phyloP scores from a whole-genome alignment of 2,888 invertebrate genomes.

The Diloba caeruleocephala region DNA sequence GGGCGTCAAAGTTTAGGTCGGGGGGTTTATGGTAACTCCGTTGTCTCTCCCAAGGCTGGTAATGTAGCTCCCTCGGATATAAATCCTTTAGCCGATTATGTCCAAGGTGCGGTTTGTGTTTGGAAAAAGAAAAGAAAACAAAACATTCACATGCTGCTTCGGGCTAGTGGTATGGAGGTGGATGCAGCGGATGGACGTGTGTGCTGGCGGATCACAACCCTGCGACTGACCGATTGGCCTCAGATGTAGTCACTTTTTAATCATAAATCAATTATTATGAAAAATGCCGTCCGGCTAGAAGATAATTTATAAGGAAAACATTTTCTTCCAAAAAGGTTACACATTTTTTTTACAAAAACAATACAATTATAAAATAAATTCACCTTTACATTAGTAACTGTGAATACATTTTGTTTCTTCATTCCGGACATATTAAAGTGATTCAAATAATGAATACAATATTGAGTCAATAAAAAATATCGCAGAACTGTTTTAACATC shows the following conservation, averaged over 20 bases:
- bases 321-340: constrained; percentile 5
- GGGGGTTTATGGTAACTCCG: constrained; percentile 89
- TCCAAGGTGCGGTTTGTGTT: constrained; percentile 88
- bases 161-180: constrained; percentile 82
- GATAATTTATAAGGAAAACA: constrained; percentile 7
- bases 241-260: neutral
- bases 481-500: constrained; percentile 55
- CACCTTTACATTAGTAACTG: constrained; percentile 13
- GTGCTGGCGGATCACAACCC: constrained; percentile 70
- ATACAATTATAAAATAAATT: constrained; percentile 10
- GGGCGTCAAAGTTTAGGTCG: constrained; percentile 87
- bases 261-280: neutral
- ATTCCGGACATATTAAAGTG: constrained; percentile 5
- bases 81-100: constrained; percentile 87
- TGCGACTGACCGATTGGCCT: constrained; percentile 62
- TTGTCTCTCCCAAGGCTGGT: constrained; percentile 92
- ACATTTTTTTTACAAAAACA: constrained; percentile 8
- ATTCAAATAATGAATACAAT: constrained; percentile 2
- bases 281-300: constrained; percentile 34
- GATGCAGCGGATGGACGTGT: constrained; percentile 81
- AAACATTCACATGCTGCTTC: constrained; percentile 90
- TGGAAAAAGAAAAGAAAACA: constrained; percentile 88
- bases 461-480: constrained; percentile 15
- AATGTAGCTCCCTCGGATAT: constrained; percentile 89
- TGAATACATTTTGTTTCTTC: constrained; percentile 18